Evolutionary conservation across 2,888 invertebrate genomes (phyloP).

Genomic region (Leptinotarsa rubiginosa): DNA sequence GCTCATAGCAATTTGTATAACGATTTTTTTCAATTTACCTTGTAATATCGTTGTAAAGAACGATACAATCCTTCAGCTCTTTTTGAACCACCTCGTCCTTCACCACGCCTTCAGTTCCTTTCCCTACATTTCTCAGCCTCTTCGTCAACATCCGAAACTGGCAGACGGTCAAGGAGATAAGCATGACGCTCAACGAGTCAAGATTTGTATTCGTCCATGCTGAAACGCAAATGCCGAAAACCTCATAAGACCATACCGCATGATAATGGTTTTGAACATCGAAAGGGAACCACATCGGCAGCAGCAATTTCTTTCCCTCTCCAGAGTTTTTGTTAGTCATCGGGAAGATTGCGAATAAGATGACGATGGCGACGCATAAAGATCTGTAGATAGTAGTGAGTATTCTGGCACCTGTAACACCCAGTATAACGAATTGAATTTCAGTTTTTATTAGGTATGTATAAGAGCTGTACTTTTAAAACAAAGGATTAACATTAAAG

Average conservation of each 20-base stretch:
- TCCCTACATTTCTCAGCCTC: constrained; percentile 35
- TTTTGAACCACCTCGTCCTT: constrained; percentile 11
- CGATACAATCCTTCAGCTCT: constrained; percentile 31
- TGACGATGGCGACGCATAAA: constrained; percentile 27
- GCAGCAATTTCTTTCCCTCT: constrained; percentile 39
- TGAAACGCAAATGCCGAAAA: constrained; percentile 37
- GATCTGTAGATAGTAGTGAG: constrained; percentile 34
- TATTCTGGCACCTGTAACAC: constrained; percentile 16
- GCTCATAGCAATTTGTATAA: no score
- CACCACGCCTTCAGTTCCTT: constrained; percentile 1
- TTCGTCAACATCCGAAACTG: constrained; percentile 40
- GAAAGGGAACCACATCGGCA: constrained; percentile 48
- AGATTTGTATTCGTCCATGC: constrained; percentile 44
- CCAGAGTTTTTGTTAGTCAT: constrained; percentile 30
- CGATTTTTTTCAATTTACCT: constrained; percentile 4
- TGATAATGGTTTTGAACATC: constrained; percentile 45
- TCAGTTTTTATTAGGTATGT: no score
- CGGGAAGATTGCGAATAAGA: constrained; percentile 42
- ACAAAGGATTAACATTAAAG: no score
- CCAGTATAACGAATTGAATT: no score
- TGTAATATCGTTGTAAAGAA: constrained; percentile 23
- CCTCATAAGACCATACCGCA: constrained; percentile 35
- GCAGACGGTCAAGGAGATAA: constrained; percentile 41
- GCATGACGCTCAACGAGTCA: constrained; percentile 45
- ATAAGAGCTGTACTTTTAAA: no score